These are phyloP conservation scores for Scaptomyza tumidula DNA, from an alignment of 2,888 invertebrate genomes.

Conservation along the genomic window DNA sequence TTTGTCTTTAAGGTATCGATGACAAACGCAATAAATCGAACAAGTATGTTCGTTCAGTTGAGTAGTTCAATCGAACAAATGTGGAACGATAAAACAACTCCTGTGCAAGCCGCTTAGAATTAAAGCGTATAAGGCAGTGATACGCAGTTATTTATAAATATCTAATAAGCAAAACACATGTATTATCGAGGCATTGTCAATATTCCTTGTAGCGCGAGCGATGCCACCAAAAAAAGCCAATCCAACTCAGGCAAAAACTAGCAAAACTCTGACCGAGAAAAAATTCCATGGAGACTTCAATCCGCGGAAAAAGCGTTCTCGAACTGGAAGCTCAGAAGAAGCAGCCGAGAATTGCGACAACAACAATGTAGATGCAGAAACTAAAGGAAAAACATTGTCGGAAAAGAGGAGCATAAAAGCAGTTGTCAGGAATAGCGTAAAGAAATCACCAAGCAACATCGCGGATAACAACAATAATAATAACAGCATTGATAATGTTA, in stretches of 20 bases:
- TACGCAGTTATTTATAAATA: neutral
- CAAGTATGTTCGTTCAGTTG: neutral
- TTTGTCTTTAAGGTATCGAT: neutral
- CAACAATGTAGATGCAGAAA: neutral
- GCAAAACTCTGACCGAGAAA: neutral
- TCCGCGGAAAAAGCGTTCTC: neutral
- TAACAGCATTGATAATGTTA: neutral
- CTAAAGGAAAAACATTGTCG: neutral
- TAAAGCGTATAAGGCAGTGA: neutral
- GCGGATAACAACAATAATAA: neutral
- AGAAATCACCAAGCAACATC: neutral
- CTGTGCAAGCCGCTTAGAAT: neutral
- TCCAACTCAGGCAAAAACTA: neutral
- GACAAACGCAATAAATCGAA: neutral
- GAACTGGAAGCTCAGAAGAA: neutral
- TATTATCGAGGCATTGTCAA: neutral
- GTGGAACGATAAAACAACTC: neutral
- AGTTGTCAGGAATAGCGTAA: neutral
- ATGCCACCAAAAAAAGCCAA: neutral
- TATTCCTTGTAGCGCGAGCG: neutral
- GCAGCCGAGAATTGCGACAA: neutral
- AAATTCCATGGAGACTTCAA: neutral
- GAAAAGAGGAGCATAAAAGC: neutral
- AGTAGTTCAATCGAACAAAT: neutral
- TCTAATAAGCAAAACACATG: neutral